Percentiles rank a stretch among this genome's conserved stretches.
These are phyloP conservation scores for Channa maculata DNA, from an alignment of 2,113 vertebrate genomes.

Conservation along the genomic window DNA sequence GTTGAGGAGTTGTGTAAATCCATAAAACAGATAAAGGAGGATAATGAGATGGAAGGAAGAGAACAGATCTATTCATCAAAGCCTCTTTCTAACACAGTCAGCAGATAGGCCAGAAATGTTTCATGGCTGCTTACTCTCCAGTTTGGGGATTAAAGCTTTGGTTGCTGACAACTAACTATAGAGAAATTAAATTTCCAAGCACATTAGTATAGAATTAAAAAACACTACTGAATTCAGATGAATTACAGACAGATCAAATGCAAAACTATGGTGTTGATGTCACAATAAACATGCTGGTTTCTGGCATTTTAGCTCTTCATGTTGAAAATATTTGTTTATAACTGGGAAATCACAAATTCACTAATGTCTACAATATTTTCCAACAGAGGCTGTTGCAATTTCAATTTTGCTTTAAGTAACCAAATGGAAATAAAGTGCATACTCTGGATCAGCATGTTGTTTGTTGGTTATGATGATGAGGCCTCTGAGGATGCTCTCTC, in stretches of 20 bases:
- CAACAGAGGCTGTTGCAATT: not conserved
- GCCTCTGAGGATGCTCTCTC: constrained; percentile 53
- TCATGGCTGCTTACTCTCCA: constrained; percentile 65
- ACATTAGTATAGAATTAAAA: not conserved
- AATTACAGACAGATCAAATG: too few relatives aligned
- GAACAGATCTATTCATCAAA: constrained; percentile 80
- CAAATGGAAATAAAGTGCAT: constrained; percentile 18
- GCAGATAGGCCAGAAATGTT: constrained; percentile 62
- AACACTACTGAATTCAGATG: too few relatives aligned
- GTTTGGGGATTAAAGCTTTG: constrained; percentile 73
- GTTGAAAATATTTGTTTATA: not conserved
- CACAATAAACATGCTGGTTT: too few relatives aligned
- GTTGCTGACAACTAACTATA: constrained; percentile 39
- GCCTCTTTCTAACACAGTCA: constrained; percentile 79
- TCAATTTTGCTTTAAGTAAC: constrained; percentile 4
- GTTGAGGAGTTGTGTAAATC: constrained; percentile 76
- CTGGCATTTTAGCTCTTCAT: too few relatives aligned
- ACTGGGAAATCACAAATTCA: not conserved
- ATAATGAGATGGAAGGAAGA: constrained; percentile 79
- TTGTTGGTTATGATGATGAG: constrained; percentile 64
- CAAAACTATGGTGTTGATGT: too few relatives aligned
- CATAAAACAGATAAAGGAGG: constrained; percentile 76
- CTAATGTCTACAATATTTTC: not conserved
- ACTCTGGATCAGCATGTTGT: constrained; percentile 52
- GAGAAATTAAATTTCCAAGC: constrained; percentile 2